A percentile compares a stretch with the other conserved stretches of the same genome.
phyloP scores from a whole-genome alignment of 2,113 vertebrate species.

The Oncorhynchus gorbuscha region DNA sequence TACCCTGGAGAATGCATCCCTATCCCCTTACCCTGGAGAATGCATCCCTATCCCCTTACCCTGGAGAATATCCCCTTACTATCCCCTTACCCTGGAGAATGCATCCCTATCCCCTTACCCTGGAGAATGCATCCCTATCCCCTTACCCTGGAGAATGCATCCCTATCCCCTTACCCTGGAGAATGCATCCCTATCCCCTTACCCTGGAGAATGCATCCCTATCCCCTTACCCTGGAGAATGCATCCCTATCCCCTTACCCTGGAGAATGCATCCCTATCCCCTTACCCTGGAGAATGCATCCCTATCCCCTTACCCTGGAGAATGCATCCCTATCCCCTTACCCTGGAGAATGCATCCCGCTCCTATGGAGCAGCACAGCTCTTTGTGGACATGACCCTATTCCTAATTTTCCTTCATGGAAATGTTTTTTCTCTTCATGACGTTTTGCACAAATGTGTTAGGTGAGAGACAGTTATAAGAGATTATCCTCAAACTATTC shows the following conservation, averaged over 20 bases:
- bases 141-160: conserved; percentile 18
- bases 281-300: conserved; percentile 18
- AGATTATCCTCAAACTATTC: neutral
- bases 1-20: conserved; percentile 15
- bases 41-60: conserved; percentile 8
- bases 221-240: conserved; percentile 19
- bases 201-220: conserved; percentile 14
- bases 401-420: neutral
- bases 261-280: conserved; percentile 12
- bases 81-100: conserved; percentile 19
- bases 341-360: conserved; percentile 1
- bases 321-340: conserved; percentile 9
- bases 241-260: conserved; percentile 8
- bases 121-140: conserved; percentile 12
- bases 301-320: conserved; percentile 15
- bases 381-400: neutral
- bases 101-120: conserved; percentile 8
- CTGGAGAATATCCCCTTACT: too few species aligned
- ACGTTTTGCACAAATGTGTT: too few species aligned
- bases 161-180: conserved; percentile 15
- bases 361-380: neutral
- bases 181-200: conserved; percentile 9
- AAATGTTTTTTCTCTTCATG: too few species aligned
- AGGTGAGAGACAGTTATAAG: too few species aligned
- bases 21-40: conserved; percentile 17